These are phyloP conservation scores for Nemoura dubitans DNA, from an alignment of 2,888 invertebrate genomes.

Conservation along the genomic window DNA sequence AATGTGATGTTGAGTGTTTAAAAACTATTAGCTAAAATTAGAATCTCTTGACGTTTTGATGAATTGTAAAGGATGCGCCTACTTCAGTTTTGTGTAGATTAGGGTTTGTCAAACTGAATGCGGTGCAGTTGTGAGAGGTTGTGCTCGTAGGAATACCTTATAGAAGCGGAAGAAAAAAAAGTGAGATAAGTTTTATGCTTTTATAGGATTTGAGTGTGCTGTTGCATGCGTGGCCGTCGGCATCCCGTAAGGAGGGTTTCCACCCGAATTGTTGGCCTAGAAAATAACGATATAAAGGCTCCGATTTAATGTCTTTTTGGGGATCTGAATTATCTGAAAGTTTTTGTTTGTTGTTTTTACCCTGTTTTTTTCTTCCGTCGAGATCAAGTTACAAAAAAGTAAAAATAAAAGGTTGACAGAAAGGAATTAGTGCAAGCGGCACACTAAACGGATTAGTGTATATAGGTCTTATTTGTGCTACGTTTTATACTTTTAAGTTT, in stretches of 20 bases:
- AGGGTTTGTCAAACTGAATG: neutral
- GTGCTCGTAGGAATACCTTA: neutral
- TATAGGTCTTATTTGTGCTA: neutral
- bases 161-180: neutral
- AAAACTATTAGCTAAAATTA: too few species aligned
- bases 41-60: too few species aligned
- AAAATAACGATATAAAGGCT: constrained; percentile 26
- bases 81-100: neutral
- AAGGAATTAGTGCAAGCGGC: constrained; percentile 47
- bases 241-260: constrained; percentile 9
- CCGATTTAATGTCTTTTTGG: constrained; percentile 29
- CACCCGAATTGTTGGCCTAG: neutral
- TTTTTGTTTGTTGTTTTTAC: neutral
- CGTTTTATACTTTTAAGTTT: constrained; percentile 8
- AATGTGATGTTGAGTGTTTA: too few species aligned
- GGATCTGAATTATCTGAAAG: neutral
- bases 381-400: constrained; percentile 43
- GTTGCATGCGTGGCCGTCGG: too few species aligned
- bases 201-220: too few species aligned
- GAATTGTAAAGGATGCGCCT: neutral
- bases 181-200: neutral
- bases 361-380: neutral
- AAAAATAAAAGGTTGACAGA: constrained; percentile 48
- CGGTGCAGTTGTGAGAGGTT: neutral
- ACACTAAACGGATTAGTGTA: constrained; percentile 32